Percentiles rank a stretch among this genome's conserved stretches.
phyloP scores from a whole-genome alignment of 2,113 vertebrate species.

The Brachyhypopomus gauderio region DNA sequence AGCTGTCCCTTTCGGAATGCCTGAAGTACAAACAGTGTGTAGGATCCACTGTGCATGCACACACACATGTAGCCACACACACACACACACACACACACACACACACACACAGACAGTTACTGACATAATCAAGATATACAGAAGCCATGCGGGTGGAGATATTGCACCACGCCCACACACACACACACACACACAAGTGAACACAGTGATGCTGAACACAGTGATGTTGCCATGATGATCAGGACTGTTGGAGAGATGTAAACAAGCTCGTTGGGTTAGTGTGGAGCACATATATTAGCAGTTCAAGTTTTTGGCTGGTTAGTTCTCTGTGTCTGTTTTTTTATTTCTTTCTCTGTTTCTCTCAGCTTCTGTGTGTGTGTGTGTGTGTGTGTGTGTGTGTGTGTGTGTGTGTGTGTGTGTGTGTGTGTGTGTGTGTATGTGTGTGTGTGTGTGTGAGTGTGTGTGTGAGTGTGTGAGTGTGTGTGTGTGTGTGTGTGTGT shows the following conservation, averaged over 20 bases:
- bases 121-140: neutral
- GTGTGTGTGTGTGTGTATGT: constrained; percentile 17
- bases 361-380: no score
- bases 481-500: constrained; percentile 11
- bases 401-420: constrained; percentile 19
- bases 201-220: neutral
- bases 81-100: constrained; percentile 18
- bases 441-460: constrained; percentile 17
- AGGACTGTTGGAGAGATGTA: neutral
- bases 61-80: constrained; percentile 19
- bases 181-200: neutral
- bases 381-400: constrained; percentile 14
- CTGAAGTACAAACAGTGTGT: constrained; percentile 43
- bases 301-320: constrained; percentile 29
- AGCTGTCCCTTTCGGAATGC: constrained; percentile 37
- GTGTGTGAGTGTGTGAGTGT: no score
- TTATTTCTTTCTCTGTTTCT: neutral
- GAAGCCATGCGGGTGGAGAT: neutral
- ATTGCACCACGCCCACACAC: constrained; percentile 11
- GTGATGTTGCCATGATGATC: neutral
- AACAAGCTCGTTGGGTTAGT: constrained; percentile 12
- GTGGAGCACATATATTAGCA: constrained; percentile 19
- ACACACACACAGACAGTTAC: constrained; percentile 13
- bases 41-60: constrained; percentile 10
- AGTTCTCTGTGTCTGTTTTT: constrained; percentile 7